Evolutionary conservation across 2,797 vertebrate genomes (phyloP), one percentile per base, ranked within the genome.

Genomic region (Chiroxiphia lanceolata): DNA sequence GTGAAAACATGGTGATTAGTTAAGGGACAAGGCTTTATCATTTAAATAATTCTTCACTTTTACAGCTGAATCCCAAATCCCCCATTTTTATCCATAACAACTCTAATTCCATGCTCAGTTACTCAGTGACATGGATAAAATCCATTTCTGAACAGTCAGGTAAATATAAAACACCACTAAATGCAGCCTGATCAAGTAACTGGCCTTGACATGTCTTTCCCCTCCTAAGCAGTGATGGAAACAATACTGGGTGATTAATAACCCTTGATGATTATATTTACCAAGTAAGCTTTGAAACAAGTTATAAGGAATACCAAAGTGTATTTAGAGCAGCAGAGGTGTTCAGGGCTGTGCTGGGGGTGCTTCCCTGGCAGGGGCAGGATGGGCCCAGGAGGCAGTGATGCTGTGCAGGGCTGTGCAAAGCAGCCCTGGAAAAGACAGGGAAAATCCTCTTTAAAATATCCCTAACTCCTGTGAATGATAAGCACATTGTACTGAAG

Each of bases 301-400:
- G 48, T n/a, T 15, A 0, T 6, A 36, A 75, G 42, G 8, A 22
- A 36, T 3, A 44, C 1, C 2, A 11, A 63, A 68, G 45, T 5
- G 5, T 5, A 10, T 74, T 60, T 81, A 72, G 70, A 42, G 61
- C 45, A 67, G 74, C 34, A 63, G 83, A 60, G 44, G 33, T 5
- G 0, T 75, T 81, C n/a, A 14, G 77, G 19, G 25, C 9, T 0
- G 3, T 26, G 67, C 64, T 11, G 56, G 50, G 45, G 34, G 11
- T 64, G 50, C 22, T 27, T 10, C 45, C 75, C 74, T 40, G 40
- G 61, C 74, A 75, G 83, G 23, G 31, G n/a, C 6, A 36, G 89
- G 48, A 34, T 1, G 3, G 40, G 38, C 21, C 29, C 34, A 1
- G 2, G 50, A 20, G 54, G n/a, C 67, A 84, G 48, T 0, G 57